These are phyloP conservation scores for Pseudococcus jackbeardsleyi DNA, from an alignment of 2,888 invertebrate genomes.

Conservation along the genomic window DNA sequence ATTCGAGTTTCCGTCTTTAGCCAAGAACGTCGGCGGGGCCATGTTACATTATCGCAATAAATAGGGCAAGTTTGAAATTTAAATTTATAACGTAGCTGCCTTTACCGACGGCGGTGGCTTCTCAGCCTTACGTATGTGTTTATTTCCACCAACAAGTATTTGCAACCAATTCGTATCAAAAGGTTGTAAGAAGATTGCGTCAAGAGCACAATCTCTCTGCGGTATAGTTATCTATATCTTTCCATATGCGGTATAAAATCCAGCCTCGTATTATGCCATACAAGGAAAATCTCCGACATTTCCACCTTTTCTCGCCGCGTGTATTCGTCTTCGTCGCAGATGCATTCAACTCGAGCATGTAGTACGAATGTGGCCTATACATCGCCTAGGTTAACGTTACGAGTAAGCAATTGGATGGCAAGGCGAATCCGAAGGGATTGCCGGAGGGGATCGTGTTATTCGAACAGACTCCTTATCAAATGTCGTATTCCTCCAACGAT, in stretches of 20 bases:
- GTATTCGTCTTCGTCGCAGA: not conserved
- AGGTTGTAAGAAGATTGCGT: not conserved
- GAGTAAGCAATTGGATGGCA: not conserved
- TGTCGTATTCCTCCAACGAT: not conserved
- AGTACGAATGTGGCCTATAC: not conserved
- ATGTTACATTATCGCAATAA: not conserved
- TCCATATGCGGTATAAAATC: not conserved
- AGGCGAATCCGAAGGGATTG: constrained; percentile 4
- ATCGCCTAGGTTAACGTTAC: not conserved
- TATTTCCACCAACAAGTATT: not conserved
- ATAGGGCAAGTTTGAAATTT: constrained; percentile 11
- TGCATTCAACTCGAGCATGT: not conserved
- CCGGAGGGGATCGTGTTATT: not conserved
- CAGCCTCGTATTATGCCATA: not conserved
- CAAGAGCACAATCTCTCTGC: not conserved
- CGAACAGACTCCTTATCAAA: constrained; percentile 20
- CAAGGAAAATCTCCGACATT: not conserved
- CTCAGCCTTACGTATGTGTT: no score
- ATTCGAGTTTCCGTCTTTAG: not conserved
- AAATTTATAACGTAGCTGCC: not conserved
- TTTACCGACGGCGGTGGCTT: not conserved
- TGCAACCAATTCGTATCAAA: constrained; percentile 7
- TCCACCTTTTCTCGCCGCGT: not conserved
- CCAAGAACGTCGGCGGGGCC: not conserved
- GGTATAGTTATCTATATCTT: not conserved